phyloP scores from a whole-genome alignment of 2,888 invertebrate genomes.

The Lasioglossum figueresi region DNA sequence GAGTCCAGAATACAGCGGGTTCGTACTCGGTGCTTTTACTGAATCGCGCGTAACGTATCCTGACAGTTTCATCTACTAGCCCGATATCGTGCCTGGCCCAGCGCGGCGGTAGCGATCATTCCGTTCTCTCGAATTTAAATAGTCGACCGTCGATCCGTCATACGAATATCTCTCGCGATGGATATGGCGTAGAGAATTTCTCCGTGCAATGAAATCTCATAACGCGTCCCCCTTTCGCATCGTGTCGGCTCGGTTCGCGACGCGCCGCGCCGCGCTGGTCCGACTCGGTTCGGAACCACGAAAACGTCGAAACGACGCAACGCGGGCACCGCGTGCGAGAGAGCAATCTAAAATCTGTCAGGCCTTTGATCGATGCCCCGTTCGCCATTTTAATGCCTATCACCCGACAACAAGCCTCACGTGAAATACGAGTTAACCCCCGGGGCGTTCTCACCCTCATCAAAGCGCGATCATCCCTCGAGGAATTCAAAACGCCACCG shows the following conservation, averaged over 20 bases:
- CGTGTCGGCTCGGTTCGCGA: not conserved
- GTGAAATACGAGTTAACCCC: constrained; percentile 80
- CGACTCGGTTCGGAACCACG: constrained; percentile 44
- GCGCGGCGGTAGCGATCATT: constrained; percentile 25
- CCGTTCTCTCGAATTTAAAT: constrained; percentile 63
- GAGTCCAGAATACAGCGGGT: not conserved
- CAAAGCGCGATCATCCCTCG: constrained; percentile 80
- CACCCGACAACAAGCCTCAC: constrained; percentile 79
- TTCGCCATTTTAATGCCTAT: constrained; percentile 81
- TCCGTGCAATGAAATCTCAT: constrained; percentile 64
- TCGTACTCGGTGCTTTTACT: not conserved
- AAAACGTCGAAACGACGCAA: constrained; percentile 69
- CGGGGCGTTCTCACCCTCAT: constrained; percentile 79
- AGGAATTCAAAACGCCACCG: constrained; percentile 78
- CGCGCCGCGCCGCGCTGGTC: not conserved
- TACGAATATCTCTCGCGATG: constrained; percentile 50
- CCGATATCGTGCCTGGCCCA: constrained; percentile 26
- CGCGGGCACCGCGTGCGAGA: constrained; percentile 62
- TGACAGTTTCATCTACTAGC: constrained; percentile 63
- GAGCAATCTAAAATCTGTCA: constrained; percentile 83
- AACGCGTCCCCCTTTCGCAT: constrained; percentile 24
- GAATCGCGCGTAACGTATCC: constrained; percentile 47
- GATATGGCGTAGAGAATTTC: constrained; percentile 56
- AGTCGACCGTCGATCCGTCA: constrained; percentile 67
- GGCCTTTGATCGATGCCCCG: constrained; percentile 82